phyloP scores from a whole-genome alignment of 1,140 invertebrate species.

The Plodia interpunctella region DNA sequence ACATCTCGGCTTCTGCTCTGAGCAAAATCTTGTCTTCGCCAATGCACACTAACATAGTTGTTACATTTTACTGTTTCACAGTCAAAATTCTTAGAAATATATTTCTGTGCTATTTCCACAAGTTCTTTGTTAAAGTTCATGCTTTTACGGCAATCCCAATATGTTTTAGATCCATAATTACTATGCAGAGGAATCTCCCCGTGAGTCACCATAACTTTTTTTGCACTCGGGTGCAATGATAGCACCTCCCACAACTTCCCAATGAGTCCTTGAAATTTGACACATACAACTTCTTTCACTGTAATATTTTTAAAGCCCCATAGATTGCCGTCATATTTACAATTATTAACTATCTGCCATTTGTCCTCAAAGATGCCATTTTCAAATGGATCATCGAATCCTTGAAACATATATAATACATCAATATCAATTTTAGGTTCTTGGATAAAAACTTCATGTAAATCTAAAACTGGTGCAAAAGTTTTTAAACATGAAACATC shows the following conservation, averaged over 20 bases:
- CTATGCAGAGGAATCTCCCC: slow-evolving; percentile 94
- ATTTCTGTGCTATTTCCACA: slow-evolving; percentile 83
- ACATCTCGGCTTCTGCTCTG: slow-evolving; percentile 81
- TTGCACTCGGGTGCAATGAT: slow-evolving; percentile 47
- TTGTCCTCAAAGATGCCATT: slow-evolving; percentile 90
- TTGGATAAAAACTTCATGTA: slow-evolving; percentile 85
- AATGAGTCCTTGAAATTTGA: slow-evolving; percentile 90
- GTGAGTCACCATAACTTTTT: slow-evolving; percentile 87
- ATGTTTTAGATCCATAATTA: slow-evolving; percentile 87
- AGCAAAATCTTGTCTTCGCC: slow-evolving; percentile 91
- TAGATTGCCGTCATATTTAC: slow-evolving; percentile 57
- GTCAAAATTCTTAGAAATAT: slow-evolving; percentile 82
- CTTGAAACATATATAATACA: slow-evolving; percentile 88
- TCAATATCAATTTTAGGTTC: slow-evolving; percentile 79
- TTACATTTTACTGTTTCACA: slow-evolving; percentile 82
- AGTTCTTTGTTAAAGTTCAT: slow-evolving; percentile 91
- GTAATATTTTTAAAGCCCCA: slow-evolving; percentile 80
- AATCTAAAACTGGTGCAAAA: slow-evolving; percentile 93
- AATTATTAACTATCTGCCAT: slow-evolving; percentile 81
- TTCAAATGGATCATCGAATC: slow-evolving; percentile 91
- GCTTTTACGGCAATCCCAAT: slow-evolving; percentile 93
- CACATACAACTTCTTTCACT: slow-evolving; percentile 82
- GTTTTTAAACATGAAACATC: slow-evolving; percentile 87
- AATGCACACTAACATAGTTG: slow-evolving; percentile 88
- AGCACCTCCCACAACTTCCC: slow-evolving; percentile 80